Base-by-base conservation (phyloP, 2,888 invertebrate species). In the Clanis bilineata region DNA sequence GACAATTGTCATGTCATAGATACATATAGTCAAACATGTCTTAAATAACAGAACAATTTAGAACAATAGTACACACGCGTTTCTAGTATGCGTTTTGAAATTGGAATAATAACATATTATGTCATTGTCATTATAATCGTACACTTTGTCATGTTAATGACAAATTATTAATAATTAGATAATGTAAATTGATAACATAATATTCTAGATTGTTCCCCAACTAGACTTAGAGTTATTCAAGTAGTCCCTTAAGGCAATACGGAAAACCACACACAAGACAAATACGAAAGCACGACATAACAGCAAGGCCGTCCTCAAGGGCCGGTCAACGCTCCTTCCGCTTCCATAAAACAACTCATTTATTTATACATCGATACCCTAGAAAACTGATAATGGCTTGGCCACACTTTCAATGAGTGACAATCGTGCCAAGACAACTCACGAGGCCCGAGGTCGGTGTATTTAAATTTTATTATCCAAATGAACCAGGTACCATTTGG, bases 321-420 rank as follows among this genome's bases (percentile, higher is more conserved):
- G 77, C 68, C 77, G 79, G 79, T 76, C 81, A 72, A 67, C 67
- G 73, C 51, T 51, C 72, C 73, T 77, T 77, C 76, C 77, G 74
- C 70, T 70, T 51, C 51, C 51, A 51, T 32, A 4, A 15, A 32
- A 41, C 18, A 32, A 18, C 51, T 32, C 18, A 32, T 18, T 32
- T 51, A 51, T 51, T 51, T 51, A 51, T 51, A 51, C 15, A 10
- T 28, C 15, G 28, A 32, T 51, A 51, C 51, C 32, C 18, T 51
- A 51, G 58, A 58, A 54, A 63, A 59, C 38, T 57, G 18, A 5
- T 54, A 61, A 36, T 18, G 54, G 51, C 28, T 32, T 5, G 51
- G 28, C 1, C 10, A 47, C 47, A 51, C 32, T 51, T 51, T 51
- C 51, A 51, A 51, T 28, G 28, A 28, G 28, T 47, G 47, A 28